Percentiles rank a stretch among this genome's conserved stretches.
Evolutionary conservation across 2,113 vertebrate genomes (phyloP).

Genomic region (Nansenia antarctica): DNA sequence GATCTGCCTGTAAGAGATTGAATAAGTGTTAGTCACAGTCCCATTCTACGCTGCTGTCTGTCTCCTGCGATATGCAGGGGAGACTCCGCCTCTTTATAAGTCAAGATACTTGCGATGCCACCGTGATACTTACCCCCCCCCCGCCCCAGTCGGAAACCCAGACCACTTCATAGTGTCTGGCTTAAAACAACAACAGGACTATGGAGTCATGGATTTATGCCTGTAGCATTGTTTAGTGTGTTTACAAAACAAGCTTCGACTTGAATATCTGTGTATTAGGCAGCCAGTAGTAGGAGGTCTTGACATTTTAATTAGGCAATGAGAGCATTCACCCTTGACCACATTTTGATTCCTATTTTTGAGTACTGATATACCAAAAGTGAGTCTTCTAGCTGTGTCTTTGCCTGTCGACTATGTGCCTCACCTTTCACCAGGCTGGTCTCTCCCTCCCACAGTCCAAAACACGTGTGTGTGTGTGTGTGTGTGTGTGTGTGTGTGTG

Average conservation of each 20-base stretch:
- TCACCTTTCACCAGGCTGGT: constrained; percentile 61
- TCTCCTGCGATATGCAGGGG: constrained; percentile 49
- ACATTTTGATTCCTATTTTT: constrained; percentile 53
- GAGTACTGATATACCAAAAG: constrained; percentile 69
- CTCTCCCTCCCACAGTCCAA: constrained; percentile 36
- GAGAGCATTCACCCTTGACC: constrained; percentile 41
- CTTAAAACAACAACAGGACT: constrained; percentile 21
- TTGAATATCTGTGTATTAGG: constrained; percentile 13
- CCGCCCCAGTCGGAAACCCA: constrained; percentile 8
- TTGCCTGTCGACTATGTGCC: constrained; percentile 68
- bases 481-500: constrained; percentile 32
- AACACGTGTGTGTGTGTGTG: constrained; percentile 37
- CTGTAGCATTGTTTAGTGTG: constrained; percentile 15
- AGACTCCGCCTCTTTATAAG: constrained; percentile 32
- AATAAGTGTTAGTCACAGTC: constrained; percentile 68
- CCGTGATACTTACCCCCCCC: too few relatives aligned
- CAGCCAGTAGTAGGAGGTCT: constrained; percentile 44
- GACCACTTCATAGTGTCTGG: not conserved
- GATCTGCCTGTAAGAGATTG: constrained; percentile 74
- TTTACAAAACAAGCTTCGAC: constrained; percentile 14
- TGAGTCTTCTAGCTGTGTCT: constrained; percentile 47
- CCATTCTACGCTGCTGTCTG: constrained; percentile 75
- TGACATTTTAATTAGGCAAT: constrained; percentile 29
- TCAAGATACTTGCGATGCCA: too few relatives aligned
- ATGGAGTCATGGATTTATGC: not conserved